Conservation (phyloP, 2,113 vertebrate genomes). For the Junco hyemalis region DNA sequence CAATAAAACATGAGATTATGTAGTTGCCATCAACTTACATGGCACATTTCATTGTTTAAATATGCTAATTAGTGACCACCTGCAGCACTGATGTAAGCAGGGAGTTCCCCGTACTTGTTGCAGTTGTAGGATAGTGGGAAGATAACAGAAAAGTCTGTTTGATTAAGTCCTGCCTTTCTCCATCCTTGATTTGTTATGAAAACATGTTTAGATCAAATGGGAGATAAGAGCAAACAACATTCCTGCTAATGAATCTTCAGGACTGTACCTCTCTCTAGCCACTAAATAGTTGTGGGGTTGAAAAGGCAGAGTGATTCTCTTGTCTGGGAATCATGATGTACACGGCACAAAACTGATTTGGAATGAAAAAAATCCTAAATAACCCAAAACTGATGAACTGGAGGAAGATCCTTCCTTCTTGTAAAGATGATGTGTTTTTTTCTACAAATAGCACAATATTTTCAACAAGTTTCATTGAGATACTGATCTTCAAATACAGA, state of each 20-base stretch:
- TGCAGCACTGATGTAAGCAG: background rate
- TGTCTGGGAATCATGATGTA: background rate
- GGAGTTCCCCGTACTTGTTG: background rate
- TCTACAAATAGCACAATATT: background rate
- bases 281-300: background rate
- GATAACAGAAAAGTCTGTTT: background rate
- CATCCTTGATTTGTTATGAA: background rate
- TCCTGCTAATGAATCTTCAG: background rate
- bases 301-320: background rate
- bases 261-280: background rate
- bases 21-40: background rate
- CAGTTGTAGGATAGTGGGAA: background rate
- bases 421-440: background rate
- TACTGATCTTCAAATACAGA: background rate
- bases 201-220: background rate
- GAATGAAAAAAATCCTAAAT: background rate
- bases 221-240: background rate
- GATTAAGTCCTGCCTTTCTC: background rate
- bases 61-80: background rate
- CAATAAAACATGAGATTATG: background rate
- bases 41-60: background rate
- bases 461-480: background rate
- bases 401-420: background rate
- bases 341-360: background rate
- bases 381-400: background rate